phyloP scores from a whole-genome alignment of 2,797 vertebrate genomes.

The Borostomias antarcticus region DNA sequence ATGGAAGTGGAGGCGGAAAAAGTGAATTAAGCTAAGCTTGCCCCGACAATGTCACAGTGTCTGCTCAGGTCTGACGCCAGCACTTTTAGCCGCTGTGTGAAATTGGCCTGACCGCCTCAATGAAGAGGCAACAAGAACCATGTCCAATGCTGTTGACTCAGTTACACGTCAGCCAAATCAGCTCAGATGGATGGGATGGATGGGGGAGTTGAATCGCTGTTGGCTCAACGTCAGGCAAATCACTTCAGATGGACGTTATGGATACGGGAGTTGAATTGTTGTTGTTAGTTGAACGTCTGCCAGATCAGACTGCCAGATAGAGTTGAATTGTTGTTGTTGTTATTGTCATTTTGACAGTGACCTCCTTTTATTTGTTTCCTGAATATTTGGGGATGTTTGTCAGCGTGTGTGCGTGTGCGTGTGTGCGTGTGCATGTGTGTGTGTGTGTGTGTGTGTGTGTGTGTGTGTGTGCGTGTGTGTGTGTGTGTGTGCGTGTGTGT shows the following conservation, averaged over 20 bases:
- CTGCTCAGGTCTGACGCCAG: conserved; percentile 64
- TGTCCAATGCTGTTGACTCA: conserved; percentile 45
- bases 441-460: conserved; percentile 14
- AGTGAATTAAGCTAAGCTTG: conserved; percentile 68
- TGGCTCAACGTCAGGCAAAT: too few species aligned
- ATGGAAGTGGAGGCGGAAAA: conserved; percentile 59
- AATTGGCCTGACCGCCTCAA: conserved; percentile 63
- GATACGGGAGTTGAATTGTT: too few species aligned
- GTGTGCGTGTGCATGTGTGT: not conserved
- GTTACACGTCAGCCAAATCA: conserved; percentile 37
- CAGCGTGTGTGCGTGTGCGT: not conserved
- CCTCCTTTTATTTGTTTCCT: conserved; percentile 29
- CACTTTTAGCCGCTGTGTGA: conserved; percentile 58
- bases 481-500: not conserved
- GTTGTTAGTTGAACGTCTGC: too few species aligned
- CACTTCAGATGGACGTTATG: too few species aligned
- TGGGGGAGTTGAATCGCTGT: conserved; percentile 15
- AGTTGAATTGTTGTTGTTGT: conserved; percentile 18
- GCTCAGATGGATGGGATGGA: conserved; percentile 47
- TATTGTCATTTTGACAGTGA: not conserved
- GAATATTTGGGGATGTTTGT: conserved; percentile 8
- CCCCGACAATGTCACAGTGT: conserved; percentile 69
- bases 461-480: not conserved
- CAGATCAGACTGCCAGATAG: too few species aligned
- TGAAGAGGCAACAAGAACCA: conserved; percentile 39